These are phyloP conservation scores for Bucorvus abyssinicus DNA, from an alignment of 2,797 vertebrate genomes.

Conservation along the genomic window DNA sequence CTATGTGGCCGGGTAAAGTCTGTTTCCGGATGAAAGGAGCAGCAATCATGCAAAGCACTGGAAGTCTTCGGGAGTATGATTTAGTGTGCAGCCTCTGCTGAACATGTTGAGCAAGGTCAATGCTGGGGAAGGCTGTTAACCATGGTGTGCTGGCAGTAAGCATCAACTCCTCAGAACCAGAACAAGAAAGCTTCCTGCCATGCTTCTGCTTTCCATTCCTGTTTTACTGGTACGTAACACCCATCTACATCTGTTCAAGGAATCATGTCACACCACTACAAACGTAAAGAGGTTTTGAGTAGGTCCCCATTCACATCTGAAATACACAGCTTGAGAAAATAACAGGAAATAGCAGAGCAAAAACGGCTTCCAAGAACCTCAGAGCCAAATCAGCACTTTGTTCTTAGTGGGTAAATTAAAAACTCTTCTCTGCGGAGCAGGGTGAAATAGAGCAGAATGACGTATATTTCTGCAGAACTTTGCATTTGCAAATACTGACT, in stretches of 20 bases:
- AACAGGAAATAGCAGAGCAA: conserved; percentile 40
- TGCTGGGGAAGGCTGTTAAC: neutral
- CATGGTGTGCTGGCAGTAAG: accelerated
- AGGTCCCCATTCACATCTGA: neutral
- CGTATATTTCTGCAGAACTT: neutral
- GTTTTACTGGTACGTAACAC: neutral
- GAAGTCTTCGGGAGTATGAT: neutral
- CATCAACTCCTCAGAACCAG: neutral
- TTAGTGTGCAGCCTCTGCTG: neutral
- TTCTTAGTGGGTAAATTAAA: neutral
- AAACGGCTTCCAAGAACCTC: neutral
- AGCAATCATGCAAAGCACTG: neutral
- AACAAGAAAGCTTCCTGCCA: neutral
- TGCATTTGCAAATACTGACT: conserved; percentile 2
- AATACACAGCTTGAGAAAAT: neutral
- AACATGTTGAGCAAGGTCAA: neutral
- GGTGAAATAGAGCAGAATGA: neutral
- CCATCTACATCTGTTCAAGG: neutral
- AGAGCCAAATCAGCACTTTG: conserved; percentile 25
- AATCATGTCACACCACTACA: neutral
- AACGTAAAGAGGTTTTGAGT: neutral
- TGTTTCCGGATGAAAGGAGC: neutral
- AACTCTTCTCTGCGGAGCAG: neutral
- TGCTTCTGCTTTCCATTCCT: neutral
- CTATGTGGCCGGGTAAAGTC: accelerated